Conservation (phyloP, 2,113 vertebrate genomes). For the Eulacestoma nigropectus region DNA sequence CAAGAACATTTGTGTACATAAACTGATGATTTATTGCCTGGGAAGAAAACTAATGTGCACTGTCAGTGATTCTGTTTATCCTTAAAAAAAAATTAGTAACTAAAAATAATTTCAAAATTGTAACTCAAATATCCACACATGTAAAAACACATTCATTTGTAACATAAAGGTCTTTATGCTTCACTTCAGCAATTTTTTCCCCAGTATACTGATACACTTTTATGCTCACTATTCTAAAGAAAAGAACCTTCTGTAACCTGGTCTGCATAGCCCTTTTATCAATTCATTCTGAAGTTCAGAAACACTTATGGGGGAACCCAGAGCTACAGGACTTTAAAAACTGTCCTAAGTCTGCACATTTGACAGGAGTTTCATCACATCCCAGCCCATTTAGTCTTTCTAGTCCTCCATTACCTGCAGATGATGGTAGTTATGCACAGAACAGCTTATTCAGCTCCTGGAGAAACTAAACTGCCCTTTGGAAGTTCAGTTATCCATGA, state of each 20-base stretch:
- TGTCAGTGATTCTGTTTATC: constrained; percentile 41
- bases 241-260: not conserved
- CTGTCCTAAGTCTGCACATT: not conserved
- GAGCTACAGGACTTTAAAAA: not conserved
- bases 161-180: not conserved
- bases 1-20: constrained; percentile 30
- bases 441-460: not conserved
- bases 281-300: not conserved
- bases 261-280: not conserved
- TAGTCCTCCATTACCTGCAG: not conserved
- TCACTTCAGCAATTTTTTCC: not conserved
- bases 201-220: not conserved
- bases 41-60: constrained; percentile 36
- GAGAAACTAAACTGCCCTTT: not conserved
- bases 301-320: not conserved
- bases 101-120: not conserved
- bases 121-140: not conserved
- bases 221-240: not conserved
- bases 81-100: constrained; percentile 37
- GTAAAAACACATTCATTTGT: not conserved
- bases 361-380: constrained; percentile 8
- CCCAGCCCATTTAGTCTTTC: not conserved
- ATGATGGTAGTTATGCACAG: not conserved
- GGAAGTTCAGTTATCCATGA: not conserved
- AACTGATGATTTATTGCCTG: constrained; percentile 48